Evolutionary conservation across 2,797 vertebrate genomes (phyloP), one percentile per base, ranked within the genome.

Genomic region (Sarcoramphus papa): DNA sequence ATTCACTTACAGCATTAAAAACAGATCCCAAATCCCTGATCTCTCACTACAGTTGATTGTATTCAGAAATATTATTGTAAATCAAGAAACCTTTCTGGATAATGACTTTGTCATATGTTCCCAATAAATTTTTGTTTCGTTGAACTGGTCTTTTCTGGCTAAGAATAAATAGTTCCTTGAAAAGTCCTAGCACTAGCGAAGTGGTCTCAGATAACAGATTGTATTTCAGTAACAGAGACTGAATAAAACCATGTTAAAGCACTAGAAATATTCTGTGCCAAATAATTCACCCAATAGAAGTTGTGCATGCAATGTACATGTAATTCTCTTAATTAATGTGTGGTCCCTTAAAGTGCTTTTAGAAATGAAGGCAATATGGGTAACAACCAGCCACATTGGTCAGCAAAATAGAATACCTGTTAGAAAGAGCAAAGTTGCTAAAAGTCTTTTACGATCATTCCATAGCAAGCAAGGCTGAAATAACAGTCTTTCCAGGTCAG

Each of bases 401-500:
- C 45, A 83, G 64, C 80, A 86, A 95, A 95, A 91, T 6, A 84
- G 15, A 90, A 47, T 93, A 41, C 20, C 37, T 91, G 28, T 23
- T 91, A 82, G 53, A 41, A 84, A 93, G 33, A 80, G 33, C 37
- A 57, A 84, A 91, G 60, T 35, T 63, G 51, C 57, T 87, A 76
- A 16, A 90, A 82, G 59, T 63, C 47, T 96, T 95, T 95, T 79
- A 73, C 45, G 89, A 88, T 93, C 35, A 88, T 91, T 89, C 24
- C n/a, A 9, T 86, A 75, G 53, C 4, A 78, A 51, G 31, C n/a
- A 92, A 95, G 69, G 59, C 78, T 92, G 67, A 96, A 97, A 85
- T 84, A 88, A n/a, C 70, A 90, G 56, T 79, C 14, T 93, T 97
- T 97, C 56, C 41, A 96, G 51, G 65, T 95, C 57, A 92, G 21